Evolutionary conservation across 2,113 vertebrate genomes (phyloP).

Genomic region (Piliocolobus tephrosceles): DNA sequence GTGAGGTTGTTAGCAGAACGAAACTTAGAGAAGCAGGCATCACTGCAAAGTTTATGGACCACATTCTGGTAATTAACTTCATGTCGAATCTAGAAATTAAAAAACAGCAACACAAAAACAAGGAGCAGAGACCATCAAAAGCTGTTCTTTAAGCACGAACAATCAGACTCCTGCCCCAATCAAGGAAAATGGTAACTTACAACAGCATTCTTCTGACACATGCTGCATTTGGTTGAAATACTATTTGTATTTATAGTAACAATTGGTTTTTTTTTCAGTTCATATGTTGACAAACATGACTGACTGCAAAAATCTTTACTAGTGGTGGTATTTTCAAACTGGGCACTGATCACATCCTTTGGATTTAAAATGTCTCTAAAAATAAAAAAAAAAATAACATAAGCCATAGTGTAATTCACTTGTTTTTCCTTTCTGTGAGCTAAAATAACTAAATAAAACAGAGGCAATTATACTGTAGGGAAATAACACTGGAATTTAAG

Average conservation of each 20-base stretch:
- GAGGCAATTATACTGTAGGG: background rate
- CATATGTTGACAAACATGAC: conserved; percentile 91
- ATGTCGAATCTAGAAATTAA: conserved; percentile 89
- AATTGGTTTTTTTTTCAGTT: conserved; percentile 89
- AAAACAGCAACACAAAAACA: conserved; percentile 14
- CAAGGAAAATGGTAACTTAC: conserved; percentile 83
- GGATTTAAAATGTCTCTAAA: conserved; percentile 91
- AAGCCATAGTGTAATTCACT: background rate
- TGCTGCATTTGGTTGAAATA: conserved; percentile 93
- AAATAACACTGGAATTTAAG: conserved; percentile 8
- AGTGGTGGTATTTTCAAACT: conserved; percentile 89
- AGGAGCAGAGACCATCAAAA: background rate
- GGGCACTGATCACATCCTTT: conserved; percentile 93
- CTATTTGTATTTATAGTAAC: conserved; percentile 83
- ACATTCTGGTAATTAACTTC: conserved; percentile 94
- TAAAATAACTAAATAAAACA: conserved; percentile 50
- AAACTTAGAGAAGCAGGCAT: conserved; percentile 94
- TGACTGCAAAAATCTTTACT: conserved; percentile 97
- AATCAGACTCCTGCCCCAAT: background rate
- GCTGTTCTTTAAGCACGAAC: background rate
- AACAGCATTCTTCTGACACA: conserved; percentile 92
- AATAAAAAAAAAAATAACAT: conserved; percentile 62
- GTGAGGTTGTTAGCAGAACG: conserved; percentile 92
- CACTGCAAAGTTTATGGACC: conserved; percentile 95
- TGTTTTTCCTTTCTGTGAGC: background rate